Percentiles rank a stretch among this genome's conserved stretches.
Conservation (phyloP, 1,140 invertebrate species). For the Penaeus vannamei region DNA sequence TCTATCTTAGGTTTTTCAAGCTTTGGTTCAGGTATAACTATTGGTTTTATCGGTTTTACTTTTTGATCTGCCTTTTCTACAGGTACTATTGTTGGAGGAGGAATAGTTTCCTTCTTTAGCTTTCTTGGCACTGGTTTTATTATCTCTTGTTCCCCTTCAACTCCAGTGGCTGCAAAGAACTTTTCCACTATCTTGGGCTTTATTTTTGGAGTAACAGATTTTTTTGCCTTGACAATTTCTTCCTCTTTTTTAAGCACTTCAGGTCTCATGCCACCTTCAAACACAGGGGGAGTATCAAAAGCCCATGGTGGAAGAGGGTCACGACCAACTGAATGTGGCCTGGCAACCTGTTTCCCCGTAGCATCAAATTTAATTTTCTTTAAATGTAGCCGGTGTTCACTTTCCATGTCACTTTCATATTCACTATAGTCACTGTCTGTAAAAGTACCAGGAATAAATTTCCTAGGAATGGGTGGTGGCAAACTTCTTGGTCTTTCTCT, state of each 20-base stretch:
- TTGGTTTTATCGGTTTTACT: constrained; percentile 25
- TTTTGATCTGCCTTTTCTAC: not conserved
- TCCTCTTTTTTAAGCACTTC: constrained; percentile 59
- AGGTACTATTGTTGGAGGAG: constrained; percentile 29
- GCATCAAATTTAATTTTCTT: constrained; percentile 67
- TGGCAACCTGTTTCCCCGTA: constrained; percentile 17
- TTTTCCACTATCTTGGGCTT: constrained; percentile 63
- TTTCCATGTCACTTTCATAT: constrained; percentile 82
- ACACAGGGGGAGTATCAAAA: constrained; percentile 60
- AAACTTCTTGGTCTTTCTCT: constrained; percentile 61
- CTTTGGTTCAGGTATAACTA: not conserved
- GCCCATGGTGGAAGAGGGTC: constrained; percentile 63
- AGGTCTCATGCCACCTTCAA: constrained; percentile 64
- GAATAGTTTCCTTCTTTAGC: constrained; percentile 5
- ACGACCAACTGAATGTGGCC: constrained; percentile 46
- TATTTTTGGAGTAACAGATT: constrained; percentile 60
- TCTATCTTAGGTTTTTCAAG: too few species aligned
- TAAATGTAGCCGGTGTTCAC: constrained; percentile 42
- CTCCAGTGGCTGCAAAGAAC: constrained; percentile 56
- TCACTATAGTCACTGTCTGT: constrained; percentile 82
- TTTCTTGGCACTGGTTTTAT: constrained; percentile 42
- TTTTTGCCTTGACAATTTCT: constrained; percentile 31
- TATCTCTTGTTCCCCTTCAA: constrained; percentile 36
- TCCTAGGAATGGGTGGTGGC: constrained; percentile 76
- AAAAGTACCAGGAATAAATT: constrained; percentile 81